Base-by-base conservation (phyloP, 2,797 vertebrate genomes). In the Brachymystax lenok region DNA sequence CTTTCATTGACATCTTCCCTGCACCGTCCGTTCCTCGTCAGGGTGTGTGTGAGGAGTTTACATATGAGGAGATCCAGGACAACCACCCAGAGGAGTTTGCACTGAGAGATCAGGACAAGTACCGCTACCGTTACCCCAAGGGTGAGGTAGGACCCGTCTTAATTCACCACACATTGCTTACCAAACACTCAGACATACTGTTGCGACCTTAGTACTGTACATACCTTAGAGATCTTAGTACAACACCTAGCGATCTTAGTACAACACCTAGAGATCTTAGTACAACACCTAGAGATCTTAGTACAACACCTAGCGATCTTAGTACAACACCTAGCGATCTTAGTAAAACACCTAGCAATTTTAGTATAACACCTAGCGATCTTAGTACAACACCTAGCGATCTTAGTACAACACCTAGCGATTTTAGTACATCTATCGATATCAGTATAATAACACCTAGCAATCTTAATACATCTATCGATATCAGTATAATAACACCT, bases 41-140 rank as follows among this genome's bases (percentile, higher is more conserved):
- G 96, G 97, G 97, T 1, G 94, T 98, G 0, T 98, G 97, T 74
- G 97, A 98, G 85, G 97, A 98, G 84, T 91, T 97, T 84, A 96
- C 95, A 5, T 98, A 98, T 4, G 96, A 98, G 86, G 96, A 97
- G 88, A 97, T 98, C 83, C 97, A 98, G 80, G 92, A 92, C 78
- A 89, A 91, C 2, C 94, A 88, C 74, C 96, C 96, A 0, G 93
- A 96, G 17, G 97, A 98, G 85, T 95, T 98, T 79, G 96, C 97
- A 0, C 88, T 97, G 33, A 90, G 96, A 28, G 97, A 98, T 74
- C 96, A 98, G 88, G 96, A 98, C 87, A 98, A 98, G 80, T 98
- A 97, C 40, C 96, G 96, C 0, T 98, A 98, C 75, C 94, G 96
- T 71, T 98, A 98, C 88, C 96, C 96, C 24, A 98, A 97, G 80